Conservation (phyloP, 2,797 vertebrate species). For the Lutjanus campechanus region DNA sequence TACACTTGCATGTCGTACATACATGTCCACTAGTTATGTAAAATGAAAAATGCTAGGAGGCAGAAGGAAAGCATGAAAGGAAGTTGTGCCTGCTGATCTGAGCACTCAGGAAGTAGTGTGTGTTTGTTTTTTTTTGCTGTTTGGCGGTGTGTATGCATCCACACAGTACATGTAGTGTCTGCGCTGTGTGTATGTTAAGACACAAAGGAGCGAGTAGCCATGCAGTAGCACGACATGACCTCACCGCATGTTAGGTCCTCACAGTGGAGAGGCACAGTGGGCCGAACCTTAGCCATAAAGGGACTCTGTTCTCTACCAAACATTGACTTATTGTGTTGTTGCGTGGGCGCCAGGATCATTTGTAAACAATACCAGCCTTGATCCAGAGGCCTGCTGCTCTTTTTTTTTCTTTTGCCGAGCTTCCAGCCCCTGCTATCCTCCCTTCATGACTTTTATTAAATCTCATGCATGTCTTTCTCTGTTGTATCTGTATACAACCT, state of each 20-base stretch:
- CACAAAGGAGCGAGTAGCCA: conserved; percentile 42
- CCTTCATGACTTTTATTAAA: conserved; percentile 15
- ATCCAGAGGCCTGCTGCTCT: conserved; percentile 63
- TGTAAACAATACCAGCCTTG: conserved; percentile 85
- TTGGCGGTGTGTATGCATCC: conserved; percentile 4
- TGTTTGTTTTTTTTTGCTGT: not conserved
- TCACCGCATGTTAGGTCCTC: conserved; percentile 61
- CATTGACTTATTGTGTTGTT: conserved; percentile 83
- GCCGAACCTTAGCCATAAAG: conserved; percentile 73
- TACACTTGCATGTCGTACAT: not conserved
- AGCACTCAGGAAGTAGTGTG: not conserved
- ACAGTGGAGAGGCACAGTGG: conserved; percentile 58
- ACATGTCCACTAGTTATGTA: not conserved
- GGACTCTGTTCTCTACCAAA: conserved; percentile 76
- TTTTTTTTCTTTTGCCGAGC: conserved; percentile 34
- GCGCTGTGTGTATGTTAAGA: conserved; percentile 34
- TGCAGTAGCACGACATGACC: conserved; percentile 67
- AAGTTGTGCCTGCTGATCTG: not conserved
- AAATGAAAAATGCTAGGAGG: not conserved
- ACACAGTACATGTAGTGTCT: conserved; percentile 18
- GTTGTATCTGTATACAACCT: conserved; percentile 20
- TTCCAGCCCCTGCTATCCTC: conserved; percentile 24
- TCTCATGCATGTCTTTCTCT: conserved; percentile 40
- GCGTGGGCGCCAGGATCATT: conserved; percentile 76
- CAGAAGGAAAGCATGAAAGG: not conserved